A percentile compares a stretch with the other conserved stretches of the same genome.
phyloP scores from a whole-genome alignment of 2,797 vertebrate genomes.

The Anabacerthia variegaticeps region DNA sequence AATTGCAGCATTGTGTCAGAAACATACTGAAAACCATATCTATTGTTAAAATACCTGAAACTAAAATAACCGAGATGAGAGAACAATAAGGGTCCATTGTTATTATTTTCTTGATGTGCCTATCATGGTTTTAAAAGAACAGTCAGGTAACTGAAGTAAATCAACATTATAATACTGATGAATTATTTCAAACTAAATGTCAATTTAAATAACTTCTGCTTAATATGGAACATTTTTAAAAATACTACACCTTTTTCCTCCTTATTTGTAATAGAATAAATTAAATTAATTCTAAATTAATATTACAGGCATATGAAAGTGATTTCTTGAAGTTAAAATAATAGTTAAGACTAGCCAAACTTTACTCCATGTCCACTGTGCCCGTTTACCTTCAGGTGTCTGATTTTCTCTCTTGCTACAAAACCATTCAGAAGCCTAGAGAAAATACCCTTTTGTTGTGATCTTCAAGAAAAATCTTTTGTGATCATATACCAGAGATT shows the following conservation, averaged over 20 bases:
- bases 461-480: background rate
- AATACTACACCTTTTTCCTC: rapidly evolving
- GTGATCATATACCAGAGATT: background rate
- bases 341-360: background rate
- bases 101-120: background rate
- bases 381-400: background rate
- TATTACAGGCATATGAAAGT: background rate
- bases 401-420: background rate
- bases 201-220: background rate
- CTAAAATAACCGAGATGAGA: background rate
- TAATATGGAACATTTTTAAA: background rate
- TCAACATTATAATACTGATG: background rate
- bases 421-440: background rate
- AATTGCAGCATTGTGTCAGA: background rate
- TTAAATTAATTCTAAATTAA: background rate
- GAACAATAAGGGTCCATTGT: background rate
- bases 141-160: background rate
- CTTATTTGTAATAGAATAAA: background rate
- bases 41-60: constrained; percentile 21
- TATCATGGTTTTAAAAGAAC: background rate
- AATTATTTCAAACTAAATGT: background rate
- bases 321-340: background rate
- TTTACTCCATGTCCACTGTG: background rate
- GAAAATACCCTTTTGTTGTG: background rate
- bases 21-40: background rate